Evolutionary conservation across 2,888 invertebrate genomes (phyloP), one percentile per base, ranked within the genome.

Genomic region (Onchidella celtica): DNA sequence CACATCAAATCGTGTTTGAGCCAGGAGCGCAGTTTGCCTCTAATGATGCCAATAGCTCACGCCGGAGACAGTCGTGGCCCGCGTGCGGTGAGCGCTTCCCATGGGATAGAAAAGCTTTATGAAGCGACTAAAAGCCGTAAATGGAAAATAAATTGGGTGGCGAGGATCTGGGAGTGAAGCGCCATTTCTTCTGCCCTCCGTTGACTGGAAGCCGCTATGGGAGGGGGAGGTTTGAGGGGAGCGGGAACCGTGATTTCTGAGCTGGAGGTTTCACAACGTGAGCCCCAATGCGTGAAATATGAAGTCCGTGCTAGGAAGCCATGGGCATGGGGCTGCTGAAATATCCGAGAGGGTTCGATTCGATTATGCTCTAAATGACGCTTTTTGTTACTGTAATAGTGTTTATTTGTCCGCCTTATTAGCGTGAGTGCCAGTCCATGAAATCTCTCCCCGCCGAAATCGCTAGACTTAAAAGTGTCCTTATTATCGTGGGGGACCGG

Each of bases 51-150:
- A 84, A 84, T 84, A 84, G 81, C 79, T 72, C 70, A 72, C 68
- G 63, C 81, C 81, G 70, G 74, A 81, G 81, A 84, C 81, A 69
- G 75, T 74, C 75, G 79, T 79, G 69, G 79, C 75, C 57, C 79
- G 79, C 79, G 79, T 79, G 79, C 47, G 79, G 72, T 72, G 79
- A 72, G 72, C 72, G 72, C 65, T 63, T 85, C 85, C 80, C 85
- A 32, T 40, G 85, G 84, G 85, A 85, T 68, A 63, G 73, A 74
- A 72, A 82, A 85, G 83, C 82, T 85, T 85, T 84, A 82, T 84
- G 84, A 82, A 82, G 85, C 85, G 84, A 84, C 83, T 85, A 85
- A 85, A 85, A 85, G 85, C 85, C 82, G 82, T 85, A 85, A 85
- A 85, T 85, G 85, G 85, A 85, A 83, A 84, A 82, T 85, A 85